Evolutionary conservation across 2,797 vertebrate genomes (phyloP).

Genomic region (Avahi laniger): DNA sequence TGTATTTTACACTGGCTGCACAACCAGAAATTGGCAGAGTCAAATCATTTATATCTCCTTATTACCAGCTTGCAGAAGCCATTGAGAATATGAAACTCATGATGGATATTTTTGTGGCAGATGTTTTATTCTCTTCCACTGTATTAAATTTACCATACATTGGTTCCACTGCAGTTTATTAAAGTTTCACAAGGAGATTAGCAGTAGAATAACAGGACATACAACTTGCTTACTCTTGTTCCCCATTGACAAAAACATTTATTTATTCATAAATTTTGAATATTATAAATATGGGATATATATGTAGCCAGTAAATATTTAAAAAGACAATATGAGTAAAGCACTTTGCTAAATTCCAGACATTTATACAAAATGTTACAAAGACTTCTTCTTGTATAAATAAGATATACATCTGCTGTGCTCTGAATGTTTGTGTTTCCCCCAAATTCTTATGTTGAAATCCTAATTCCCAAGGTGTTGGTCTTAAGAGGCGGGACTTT

Average conservation of each 20-base stretch:
- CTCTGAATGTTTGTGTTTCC: not conserved
- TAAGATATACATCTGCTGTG: not conserved
- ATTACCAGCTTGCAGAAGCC: conserved; percentile 82
- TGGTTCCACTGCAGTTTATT: conserved; percentile 80
- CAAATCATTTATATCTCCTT: conserved; percentile 86
- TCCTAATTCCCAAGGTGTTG: not conserved
- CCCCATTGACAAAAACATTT: conserved; percentile 52
- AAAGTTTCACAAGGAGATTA: conserved; percentile 77
- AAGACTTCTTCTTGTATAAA: not conserved
- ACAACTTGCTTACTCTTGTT: conserved; percentile 63
- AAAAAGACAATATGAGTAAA: not conserved
- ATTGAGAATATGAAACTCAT: conserved; percentile 80
- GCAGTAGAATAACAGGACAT: conserved; percentile 43
- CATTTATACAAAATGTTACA: not conserved
- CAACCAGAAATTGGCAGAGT: conserved; percentile 82
- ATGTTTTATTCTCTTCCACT: conserved; percentile 77
- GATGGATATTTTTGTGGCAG: conserved; percentile 84
- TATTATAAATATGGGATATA: conserved; percentile 44
- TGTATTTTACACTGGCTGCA: conserved; percentile 82
- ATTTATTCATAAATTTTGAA: conserved; percentile 60
- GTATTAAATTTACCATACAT: conserved; percentile 72
- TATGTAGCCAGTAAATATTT: conserved; percentile 47
- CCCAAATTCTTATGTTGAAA: not conserved
- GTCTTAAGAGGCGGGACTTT: not conserved
- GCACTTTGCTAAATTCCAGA: conserved; percentile 4